These are phyloP conservation scores for Mythimna vitellina DNA, from an alignment of 2,888 invertebrate species.

Conservation along the genomic window DNA sequence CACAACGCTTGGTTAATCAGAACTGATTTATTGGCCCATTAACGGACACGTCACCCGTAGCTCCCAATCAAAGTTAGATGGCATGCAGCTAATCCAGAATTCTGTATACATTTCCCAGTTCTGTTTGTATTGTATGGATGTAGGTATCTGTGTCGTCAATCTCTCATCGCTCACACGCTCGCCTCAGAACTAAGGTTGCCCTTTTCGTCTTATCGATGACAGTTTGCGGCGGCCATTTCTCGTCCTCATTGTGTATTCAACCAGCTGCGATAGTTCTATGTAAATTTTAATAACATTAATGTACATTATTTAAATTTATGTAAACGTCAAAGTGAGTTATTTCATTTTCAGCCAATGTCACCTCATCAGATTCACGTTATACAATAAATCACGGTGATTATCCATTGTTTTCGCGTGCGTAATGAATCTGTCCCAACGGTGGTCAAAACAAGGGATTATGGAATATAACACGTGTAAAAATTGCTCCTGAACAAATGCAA, in stretches of 20 bases:
- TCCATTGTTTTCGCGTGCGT: conserved; percentile 44
- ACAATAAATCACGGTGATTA: conserved; percentile 59
- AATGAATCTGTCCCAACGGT: conserved; percentile 54
- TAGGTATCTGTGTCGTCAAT: conserved; percentile 37
- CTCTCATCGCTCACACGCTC: conserved; percentile 50
- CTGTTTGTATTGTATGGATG: conserved; percentile 25
- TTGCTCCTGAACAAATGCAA: conserved; percentile 6
- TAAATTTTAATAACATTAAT: conserved; percentile 60
- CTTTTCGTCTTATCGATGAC: conserved; percentile 65
- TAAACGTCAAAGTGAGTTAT: conserved; percentile 53
- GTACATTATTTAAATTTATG: conserved; percentile 61
- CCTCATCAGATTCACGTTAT: conserved; percentile 49
- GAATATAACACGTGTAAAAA: conserved; percentile 18
- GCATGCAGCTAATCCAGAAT: conserved; percentile 15
- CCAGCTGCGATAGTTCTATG: conserved; percentile 63
- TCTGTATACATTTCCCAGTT: conserved; percentile 19
- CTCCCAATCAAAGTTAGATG: conserved; percentile 31
- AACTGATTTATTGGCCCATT: conserved; percentile 38
- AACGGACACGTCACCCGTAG: conserved; percentile 22
- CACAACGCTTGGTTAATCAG: conserved; percentile 28
- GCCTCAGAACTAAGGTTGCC: conserved; percentile 49
- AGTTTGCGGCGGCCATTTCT: conserved; percentile 58
- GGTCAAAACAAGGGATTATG: conserved; percentile 38
- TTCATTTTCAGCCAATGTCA: conserved; percentile 52
- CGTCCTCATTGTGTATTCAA: conserved; percentile 63